These are phyloP conservation scores for Crocuta crocuta DNA, from an alignment of 2,113 vertebrate species.

Conservation along the genomic window DNA sequence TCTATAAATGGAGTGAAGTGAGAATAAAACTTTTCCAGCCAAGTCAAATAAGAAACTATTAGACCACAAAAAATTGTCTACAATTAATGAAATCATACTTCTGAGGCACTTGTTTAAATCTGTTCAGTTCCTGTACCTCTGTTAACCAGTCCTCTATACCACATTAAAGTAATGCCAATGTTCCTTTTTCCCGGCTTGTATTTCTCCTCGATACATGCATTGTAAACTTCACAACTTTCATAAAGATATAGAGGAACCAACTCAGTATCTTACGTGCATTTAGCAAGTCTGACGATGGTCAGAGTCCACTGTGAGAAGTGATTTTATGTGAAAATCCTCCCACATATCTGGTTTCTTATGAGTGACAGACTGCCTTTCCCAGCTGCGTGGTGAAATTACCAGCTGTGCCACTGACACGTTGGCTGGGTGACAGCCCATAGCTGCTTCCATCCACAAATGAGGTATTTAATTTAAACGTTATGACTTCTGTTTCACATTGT, in stretches of 20 bases:
- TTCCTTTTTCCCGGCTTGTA: neutral
- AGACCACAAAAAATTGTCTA: neutral
- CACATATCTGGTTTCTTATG: slow-evolving; percentile 31
- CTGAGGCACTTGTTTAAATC: slow-evolving; percentile 25
- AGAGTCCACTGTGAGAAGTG: neutral
- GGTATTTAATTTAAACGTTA: slow-evolving; percentile 24
- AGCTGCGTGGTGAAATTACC: neutral
- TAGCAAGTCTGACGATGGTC: neutral
- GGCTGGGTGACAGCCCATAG: slow-evolving; percentile 37
- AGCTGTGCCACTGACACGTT: neutral
- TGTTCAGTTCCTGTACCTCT: slow-evolving; percentile 8
- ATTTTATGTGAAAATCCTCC: slow-evolving; percentile 25
- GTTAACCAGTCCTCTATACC: neutral
- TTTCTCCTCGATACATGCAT: neutral
- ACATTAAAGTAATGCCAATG: neutral
- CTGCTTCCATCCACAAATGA: neutral
- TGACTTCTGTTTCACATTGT: slow-evolving; percentile 47
- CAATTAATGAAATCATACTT: slow-evolving; percentile 40
- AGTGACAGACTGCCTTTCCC: slow-evolving; percentile 44
- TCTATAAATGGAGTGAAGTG: slow-evolving; percentile 48
- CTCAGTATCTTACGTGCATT: neutral
- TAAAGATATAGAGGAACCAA: neutral
- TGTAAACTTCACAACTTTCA: neutral
- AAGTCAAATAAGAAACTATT: slow-evolving; percentile 53
- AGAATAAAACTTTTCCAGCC: slow-evolving; percentile 41